A percentile compares a stretch with the other conserved stretches of the same genome.
phyloP scores from a whole-genome alignment of 2,797 vertebrate species.

The Notoglanidium macrostoma region DNA sequence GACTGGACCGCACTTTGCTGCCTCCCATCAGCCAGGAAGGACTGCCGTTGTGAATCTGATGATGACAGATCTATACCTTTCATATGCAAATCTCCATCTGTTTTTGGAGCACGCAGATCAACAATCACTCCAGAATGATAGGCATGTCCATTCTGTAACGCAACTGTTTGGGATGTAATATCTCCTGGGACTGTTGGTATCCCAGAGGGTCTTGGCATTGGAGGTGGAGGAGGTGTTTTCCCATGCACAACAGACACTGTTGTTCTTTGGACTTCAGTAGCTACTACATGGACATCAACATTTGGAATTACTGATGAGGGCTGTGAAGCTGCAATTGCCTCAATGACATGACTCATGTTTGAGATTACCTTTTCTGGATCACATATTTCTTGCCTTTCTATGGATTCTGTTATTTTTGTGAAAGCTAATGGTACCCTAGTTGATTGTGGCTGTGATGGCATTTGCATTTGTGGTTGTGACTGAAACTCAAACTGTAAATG shows the following conservation, averaged over 20 bases:
- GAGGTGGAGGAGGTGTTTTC: slow-evolving; percentile 68
- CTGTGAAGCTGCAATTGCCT: slow-evolving; percentile 77
- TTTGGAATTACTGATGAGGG: slow-evolving; percentile 73
- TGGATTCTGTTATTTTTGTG: slow-evolving; percentile 78
- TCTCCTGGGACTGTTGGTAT: slow-evolving; percentile 74
- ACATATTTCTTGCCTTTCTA: slow-evolving; percentile 82
- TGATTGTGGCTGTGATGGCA: slow-evolving; percentile 67
- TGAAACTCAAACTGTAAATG: slow-evolving; percentile 66
- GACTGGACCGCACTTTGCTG: slow-evolving; percentile 90
- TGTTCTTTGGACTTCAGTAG: slow-evolving; percentile 81
- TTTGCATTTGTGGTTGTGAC: slow-evolving; percentile 62
- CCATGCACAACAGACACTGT: slow-evolving; percentile 82
- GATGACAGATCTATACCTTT: slow-evolving; percentile 89
- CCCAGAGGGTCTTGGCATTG: slow-evolving; percentile 74
- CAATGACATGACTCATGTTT: slow-evolving; percentile 80
- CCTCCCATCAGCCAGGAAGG: slow-evolving; percentile 72
- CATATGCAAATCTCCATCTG: slow-evolving; percentile 76
- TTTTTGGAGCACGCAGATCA: slow-evolving; percentile 91
- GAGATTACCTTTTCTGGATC: slow-evolving; percentile 80
- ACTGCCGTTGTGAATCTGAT: slow-evolving; percentile 79
- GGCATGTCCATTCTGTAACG: slow-evolving; percentile 79
- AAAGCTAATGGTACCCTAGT: slow-evolving; percentile 80
- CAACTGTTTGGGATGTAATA: slow-evolving; percentile 69
- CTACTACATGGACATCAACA: slow-evolving; percentile 80
- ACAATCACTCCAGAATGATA: slow-evolving; percentile 85